These are phyloP conservation scores for Melanocharis versteri DNA, from an alignment of 2,113 vertebrate species.

Conservation along the genomic window DNA sequence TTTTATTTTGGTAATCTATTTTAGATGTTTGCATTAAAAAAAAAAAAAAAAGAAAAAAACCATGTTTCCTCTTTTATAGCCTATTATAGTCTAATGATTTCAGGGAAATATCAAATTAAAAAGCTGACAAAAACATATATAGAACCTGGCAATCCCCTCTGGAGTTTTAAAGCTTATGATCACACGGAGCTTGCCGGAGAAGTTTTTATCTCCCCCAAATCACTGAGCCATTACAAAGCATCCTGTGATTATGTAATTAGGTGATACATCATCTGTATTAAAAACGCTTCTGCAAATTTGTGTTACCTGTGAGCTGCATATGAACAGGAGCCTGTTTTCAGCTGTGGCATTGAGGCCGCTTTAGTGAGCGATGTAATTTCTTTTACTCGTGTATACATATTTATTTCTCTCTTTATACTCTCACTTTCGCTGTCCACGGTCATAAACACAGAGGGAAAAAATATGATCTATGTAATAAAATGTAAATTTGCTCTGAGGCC, in stretches of 20 bases:
- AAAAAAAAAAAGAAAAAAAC: not conserved
- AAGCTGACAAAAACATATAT: slow-evolving; percentile 16
- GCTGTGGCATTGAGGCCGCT: not conserved
- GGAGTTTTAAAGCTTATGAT: slow-evolving; percentile 30
- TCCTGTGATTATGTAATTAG: slow-evolving; percentile 40
- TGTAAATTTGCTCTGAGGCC: not conserved
- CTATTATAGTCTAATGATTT: slow-evolving; percentile 29
- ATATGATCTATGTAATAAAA: not conserved
- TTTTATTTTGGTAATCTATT: not conserved
- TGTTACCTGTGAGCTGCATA: not conserved
- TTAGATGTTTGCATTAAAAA: not conserved
- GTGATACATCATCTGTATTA: slow-evolving; percentile 22
- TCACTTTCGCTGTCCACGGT: not conserved
- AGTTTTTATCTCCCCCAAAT: slow-evolving; percentile 55
- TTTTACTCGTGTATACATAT: not conserved
- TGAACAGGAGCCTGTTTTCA: not conserved
- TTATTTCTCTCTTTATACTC: not conserved
- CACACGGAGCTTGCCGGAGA: not conserved
- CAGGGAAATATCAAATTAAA: slow-evolving; percentile 29
- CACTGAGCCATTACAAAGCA: slow-evolving; percentile 40
- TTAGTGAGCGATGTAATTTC: not conserved
- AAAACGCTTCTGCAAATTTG: not conserved
- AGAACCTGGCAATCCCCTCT: not conserved
- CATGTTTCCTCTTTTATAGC: not conserved
- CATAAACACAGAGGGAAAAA: not conserved